Percentiles rank a stretch among this genome's conserved stretches.
Evolutionary conservation across 1,140 invertebrate genomes (phyloP).

Genomic region (Drosophila sturtevanti): DNA sequence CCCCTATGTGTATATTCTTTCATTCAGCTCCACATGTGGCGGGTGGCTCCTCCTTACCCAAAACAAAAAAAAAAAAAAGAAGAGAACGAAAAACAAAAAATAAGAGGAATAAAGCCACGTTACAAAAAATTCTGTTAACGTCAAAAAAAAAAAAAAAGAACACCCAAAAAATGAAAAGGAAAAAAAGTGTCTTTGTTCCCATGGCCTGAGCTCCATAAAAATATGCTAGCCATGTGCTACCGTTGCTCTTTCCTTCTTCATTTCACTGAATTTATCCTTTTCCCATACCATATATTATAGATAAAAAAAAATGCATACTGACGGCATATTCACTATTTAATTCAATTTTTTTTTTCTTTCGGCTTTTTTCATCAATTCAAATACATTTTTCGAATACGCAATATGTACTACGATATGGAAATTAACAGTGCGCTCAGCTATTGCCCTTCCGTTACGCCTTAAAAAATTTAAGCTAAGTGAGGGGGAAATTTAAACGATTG

Average conservation of each 20-base stretch:
- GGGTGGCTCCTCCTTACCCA: not conserved
- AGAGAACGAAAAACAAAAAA: constrained; percentile 18
- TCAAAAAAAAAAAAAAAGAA: not conserved
- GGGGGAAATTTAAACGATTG: too few relatives aligned
- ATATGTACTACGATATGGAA: too few relatives aligned
- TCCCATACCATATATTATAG: too few relatives aligned
- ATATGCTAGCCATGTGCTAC: constrained; percentile 48
- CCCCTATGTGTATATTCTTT: constrained; percentile 38
- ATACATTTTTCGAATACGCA: too few relatives aligned
- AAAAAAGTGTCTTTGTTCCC: constrained; percentile 73
- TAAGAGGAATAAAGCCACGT: not conserved
- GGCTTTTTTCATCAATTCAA: too few relatives aligned
- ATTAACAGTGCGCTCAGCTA: too few relatives aligned
- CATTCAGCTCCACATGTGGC: constrained; percentile 49
- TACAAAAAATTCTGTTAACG: constrained; percentile 68
- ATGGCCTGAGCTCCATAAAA: constrained; percentile 37
- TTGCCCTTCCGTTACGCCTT: too few relatives aligned
- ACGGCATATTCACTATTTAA: not conserved
- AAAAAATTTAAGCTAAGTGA: too few relatives aligned
- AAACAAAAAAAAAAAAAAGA: constrained; percentile 25
- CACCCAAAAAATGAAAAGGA: too few relatives aligned
- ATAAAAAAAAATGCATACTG: too few relatives aligned
- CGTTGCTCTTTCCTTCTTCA: constrained; percentile 4
- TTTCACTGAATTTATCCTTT: constrained; percentile 3
- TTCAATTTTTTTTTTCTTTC: not conserved